Base-by-base conservation (phyloP, 92 coral and sea anemone species). In the Zoanthus solanderi region DNA sequence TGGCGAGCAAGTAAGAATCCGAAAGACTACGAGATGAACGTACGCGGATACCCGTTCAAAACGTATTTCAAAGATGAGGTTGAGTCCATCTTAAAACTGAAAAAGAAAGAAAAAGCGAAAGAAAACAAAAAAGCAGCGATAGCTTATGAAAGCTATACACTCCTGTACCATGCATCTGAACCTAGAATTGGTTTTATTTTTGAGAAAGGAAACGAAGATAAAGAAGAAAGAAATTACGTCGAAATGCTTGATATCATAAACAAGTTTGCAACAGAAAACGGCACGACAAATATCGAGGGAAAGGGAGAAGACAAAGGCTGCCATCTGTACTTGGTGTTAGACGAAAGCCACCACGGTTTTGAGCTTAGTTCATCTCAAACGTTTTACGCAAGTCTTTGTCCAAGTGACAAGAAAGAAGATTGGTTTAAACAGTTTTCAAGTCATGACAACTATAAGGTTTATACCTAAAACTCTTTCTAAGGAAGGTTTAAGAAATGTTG, bases 161-260 rank as follows among this genome's bases (percentile, higher is more conserved):
- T 95, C 44, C 56, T 93, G 75, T 89, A 89, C 53, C 95, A 95
- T 72, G 87, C 90, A 6, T 86, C 93, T 32, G 92, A 95, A 52
- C 98, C 98, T 16, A 89, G 85, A 88, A 78, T 95, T 67, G 98
- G 95, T 30, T 95, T 95, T 93, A 86, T 76, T n/a, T 87, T 89
- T 12, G 88, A 81, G 44, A 23, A 23, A 23, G 87, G 90, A 9
- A 56, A 29, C 2, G 77, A 79, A 34, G 34, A 87, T 30, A 76
- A 53, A 13, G 72, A 17, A 2, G 85, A 54, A 9, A 89, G 88
- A 54, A 48, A 72, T 53, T 45, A 72, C 18, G 88, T 91, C 23
- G 56, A 91, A 85, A 89, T 65, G 42, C 89, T 89, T 46, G 88
- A 88, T 56, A 88, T 84, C 56, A 90, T 95, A 61, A 84, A 89